Conservation (phyloP, 2,113 vertebrate species). For the Bucco capensis region DNA sequence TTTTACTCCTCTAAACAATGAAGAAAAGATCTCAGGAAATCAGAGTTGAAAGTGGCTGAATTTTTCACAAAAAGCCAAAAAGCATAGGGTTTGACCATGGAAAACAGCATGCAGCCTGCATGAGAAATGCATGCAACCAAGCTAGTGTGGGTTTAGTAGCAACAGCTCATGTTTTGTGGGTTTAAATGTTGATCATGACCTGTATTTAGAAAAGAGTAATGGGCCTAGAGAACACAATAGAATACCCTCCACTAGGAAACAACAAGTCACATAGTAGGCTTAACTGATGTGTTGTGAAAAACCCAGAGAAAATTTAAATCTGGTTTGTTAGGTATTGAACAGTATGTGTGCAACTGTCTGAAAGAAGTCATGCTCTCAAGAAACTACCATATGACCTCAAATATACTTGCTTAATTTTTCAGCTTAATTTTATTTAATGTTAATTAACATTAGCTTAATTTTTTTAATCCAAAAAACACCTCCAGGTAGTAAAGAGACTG, state of each 20-base stretch:
- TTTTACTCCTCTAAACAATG: neutral
- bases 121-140: neutral
- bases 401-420: neutral
- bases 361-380: neutral
- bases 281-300: neutral
- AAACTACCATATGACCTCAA: neutral
- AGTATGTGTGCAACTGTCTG: neutral
- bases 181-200: neutral
- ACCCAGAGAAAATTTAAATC: neutral
- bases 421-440: neutral
- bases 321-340: neutral
- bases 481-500: neutral
- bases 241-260: neutral
- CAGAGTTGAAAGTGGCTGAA: neutral
- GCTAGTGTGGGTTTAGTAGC: neutral
- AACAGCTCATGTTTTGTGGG: neutral
- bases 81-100: neutral
- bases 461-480: neutral
- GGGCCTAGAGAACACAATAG: neutral
- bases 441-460: neutral
- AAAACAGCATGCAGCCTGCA: neutral
- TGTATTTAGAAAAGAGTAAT: neutral
- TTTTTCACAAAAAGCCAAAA: neutral
- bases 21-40: neutral
- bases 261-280: neutral